These are phyloP conservation scores for Parazoanthus atlanticus DNA, from an alignment of 92 coral and sea anemone genomes.

Conservation along the genomic window DNA sequence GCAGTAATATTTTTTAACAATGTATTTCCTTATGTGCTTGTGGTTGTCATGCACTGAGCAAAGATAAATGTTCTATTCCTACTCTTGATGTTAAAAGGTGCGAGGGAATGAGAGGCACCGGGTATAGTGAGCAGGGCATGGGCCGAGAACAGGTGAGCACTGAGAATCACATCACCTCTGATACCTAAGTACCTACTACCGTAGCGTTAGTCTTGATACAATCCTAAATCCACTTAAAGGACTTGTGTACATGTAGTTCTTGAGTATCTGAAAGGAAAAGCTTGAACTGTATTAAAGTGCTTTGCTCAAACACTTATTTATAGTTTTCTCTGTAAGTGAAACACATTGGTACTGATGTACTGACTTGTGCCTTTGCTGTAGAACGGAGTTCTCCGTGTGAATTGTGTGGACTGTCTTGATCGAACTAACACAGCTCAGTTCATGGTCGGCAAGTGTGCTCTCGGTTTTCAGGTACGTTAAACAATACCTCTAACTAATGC, in stretches of 20 bases:
- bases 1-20: too few relatives aligned
- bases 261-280: neutral
- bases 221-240: neutral
- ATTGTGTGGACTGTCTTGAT: conserved; percentile 99
- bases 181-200: neutral
- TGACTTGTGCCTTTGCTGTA: conserved; percentile 2
- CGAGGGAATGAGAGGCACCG: conserved; percentile 71
- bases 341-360: neutral
- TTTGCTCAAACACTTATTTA: neutral
- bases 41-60: neutral
- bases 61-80: neutral
- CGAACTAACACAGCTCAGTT: conserved; percentile 99
- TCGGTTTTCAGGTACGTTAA: conserved; percentile 87
- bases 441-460: conserved; percentile 97
- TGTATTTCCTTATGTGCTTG: too few relatives aligned
- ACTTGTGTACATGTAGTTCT: neutral
- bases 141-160: conserved; percentile 83
- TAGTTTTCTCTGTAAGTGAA: too few relatives aligned
- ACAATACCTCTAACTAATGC: neutral
- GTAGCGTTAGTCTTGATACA: neutral
- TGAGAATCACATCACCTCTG: neutral
- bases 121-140: conserved; percentile 54
- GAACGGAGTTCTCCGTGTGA: conserved; percentile 94
- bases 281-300: neutral
- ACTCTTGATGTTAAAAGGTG: conserved; percentile 49